A percentile compares a stretch with the other conserved stretches of the same genome.
These are phyloP conservation scores for Acanthiza pusilla DNA, from an alignment of 2,797 vertebrate genomes.

Conservation along the genomic window DNA sequence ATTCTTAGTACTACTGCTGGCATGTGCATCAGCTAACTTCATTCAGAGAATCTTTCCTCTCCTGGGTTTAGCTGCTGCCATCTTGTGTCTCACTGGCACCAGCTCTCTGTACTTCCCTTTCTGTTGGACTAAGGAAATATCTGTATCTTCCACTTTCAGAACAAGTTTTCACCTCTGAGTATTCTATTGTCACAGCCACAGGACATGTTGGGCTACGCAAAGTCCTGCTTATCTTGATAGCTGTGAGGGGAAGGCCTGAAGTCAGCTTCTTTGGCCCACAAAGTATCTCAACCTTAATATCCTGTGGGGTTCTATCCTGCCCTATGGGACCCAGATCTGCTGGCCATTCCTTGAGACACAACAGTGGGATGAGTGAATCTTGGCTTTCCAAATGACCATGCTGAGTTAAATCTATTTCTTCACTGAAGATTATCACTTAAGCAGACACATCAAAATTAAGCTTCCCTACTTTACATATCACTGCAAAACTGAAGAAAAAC, in stretches of 20 bases:
- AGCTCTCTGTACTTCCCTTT: not conserved
- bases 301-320: not conserved
- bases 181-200: not conserved
- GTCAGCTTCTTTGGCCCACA: not conserved
- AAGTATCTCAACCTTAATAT: not conserved
- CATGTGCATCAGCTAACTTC: not conserved
- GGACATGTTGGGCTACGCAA: not conserved
- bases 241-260: not conserved
- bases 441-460: not conserved
- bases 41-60: not conserved
- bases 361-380: not conserved
- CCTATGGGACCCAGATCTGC: not conserved
- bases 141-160: not conserved
- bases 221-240: not conserved
- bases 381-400: not conserved
- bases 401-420: not conserved
- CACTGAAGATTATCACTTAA: not conserved
- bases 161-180: not conserved
- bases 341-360: not conserved
- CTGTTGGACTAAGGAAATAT: not conserved
- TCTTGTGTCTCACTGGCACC: not conserved
- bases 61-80: not conserved
- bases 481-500: not conserved
- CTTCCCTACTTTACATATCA: not conserved
- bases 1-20: not conserved